Conservation (phyloP, 2,888 invertebrate genomes). For the Merodon equestris region DNA sequence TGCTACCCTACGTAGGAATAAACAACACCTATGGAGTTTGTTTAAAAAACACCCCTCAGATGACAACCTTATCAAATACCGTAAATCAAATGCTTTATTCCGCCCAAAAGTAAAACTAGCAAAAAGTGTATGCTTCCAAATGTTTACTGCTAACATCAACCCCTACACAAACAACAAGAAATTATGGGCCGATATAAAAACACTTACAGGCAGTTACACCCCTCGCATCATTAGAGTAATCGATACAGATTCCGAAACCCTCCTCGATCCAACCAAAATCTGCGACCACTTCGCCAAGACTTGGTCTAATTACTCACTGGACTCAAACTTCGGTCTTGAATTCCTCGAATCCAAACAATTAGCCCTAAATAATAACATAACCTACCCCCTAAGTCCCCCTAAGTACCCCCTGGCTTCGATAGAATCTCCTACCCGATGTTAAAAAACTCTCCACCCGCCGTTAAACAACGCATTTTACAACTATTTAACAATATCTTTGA, state of each 20-base stretch:
- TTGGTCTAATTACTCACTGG: not conserved
- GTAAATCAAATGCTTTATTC: not conserved
- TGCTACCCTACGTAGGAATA: no score
- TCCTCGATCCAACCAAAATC: not conserved
- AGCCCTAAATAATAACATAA: not conserved
- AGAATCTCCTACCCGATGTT: not conserved
- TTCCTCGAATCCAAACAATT: not conserved
- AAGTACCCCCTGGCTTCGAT: not conserved
- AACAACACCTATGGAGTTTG: no score
- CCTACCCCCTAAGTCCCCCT: not conserved
- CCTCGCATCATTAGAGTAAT: not conserved
- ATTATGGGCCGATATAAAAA: not conserved
- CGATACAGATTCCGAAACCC: constrained; percentile 2
- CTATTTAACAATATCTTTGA: no score
- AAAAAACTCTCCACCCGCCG: not conserved
- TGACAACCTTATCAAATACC: not conserved
- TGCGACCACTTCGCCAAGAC: constrained; percentile 13
- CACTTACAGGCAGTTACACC: constrained; percentile 13
- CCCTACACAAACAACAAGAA: not conserved
- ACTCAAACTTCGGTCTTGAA: constrained; percentile 2
- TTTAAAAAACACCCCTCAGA: not conserved
- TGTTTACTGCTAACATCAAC: constrained; percentile 1
- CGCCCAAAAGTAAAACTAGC: not conserved
- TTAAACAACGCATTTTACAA: not conserved
- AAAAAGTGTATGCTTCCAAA: not conserved